phyloP scores from a whole-genome alignment of 1,140 invertebrate genomes.

The Brachionus koreanus region DNA sequence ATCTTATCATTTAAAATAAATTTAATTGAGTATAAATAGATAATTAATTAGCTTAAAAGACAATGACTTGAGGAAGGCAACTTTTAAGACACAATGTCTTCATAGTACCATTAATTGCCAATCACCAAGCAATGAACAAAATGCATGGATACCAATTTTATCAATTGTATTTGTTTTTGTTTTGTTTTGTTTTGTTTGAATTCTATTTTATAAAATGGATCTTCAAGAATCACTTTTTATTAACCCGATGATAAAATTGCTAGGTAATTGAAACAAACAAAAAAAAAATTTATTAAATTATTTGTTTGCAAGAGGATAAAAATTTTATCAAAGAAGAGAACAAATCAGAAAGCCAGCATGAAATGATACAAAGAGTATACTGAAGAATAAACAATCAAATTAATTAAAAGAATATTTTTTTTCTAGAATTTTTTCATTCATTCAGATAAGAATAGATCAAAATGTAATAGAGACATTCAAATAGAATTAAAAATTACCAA shows the following conservation, averaged over 20 bases:
- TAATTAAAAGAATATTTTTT: not conserved
- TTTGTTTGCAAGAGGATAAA: not conserved
- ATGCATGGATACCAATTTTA: not conserved
- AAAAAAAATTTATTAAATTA: not conserved
- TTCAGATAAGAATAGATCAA: not conserved
- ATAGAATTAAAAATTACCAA: not conserved
- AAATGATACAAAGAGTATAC: not conserved
- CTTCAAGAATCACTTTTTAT: not conserved
- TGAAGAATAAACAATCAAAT: not conserved
- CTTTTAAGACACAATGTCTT: not conserved
- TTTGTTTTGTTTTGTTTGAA: too few species aligned
- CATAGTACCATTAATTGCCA: not conserved
- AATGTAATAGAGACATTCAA: not conserved
- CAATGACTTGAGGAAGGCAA: not conserved
- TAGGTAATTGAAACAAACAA: not conserved
- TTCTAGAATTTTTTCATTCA: not conserved
- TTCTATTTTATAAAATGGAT: not conserved
- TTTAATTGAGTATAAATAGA: slow-evolving; percentile 5
- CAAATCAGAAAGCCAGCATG: not conserved
- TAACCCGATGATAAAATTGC: not conserved
- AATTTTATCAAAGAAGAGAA: not conserved
- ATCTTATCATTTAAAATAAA: not conserved
- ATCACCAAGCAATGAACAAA: not conserved
- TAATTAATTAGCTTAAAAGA: not conserved
- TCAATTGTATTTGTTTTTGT: not conserved